Base-by-base conservation (phyloP, 64 coral and sea anemone species). In the Porites australiensis region DNA sequence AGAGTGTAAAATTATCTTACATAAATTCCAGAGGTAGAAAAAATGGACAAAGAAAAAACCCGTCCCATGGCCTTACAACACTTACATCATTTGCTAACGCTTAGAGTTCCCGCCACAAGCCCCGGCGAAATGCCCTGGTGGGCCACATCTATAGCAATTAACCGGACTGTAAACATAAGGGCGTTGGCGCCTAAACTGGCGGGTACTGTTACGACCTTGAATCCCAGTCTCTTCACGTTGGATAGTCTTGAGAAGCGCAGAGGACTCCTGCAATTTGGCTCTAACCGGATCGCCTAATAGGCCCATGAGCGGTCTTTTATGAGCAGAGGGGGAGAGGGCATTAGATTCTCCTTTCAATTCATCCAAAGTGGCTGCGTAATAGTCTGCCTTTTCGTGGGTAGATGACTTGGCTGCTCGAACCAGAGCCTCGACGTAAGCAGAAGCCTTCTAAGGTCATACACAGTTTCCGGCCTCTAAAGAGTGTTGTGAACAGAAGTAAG, bases 241-340 rank as follows among this genome's bases (percentile, higher is more conserved):
- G 18, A 51, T 72, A 87, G 46, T 66, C 45, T 89, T 89, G 15
- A 89, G 19, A 14, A 89, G 73, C 44, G 51, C 73, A 16, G 61
- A 44, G 11, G 72, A 1, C 53, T 89, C 87, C 57, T 89, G 71
- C 71, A 13, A 89, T n/a, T 89, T 89, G 58, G 72, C 87, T 74
- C 73, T 89, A 9, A 74, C 46, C 11, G 87, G 71, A 37, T 67
- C 75, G 13, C 55, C 88, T 19, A 78, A 54, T 14, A 79, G 61
- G 13, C 74, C 88, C 78, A 92, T 16, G 5, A 85, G 20, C n/a
- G 85, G 44, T 9, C 79, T 50, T 20, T 92, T 64, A 11, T 83
- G 27, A 8, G 1, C 20, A 5, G 1, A n/a, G 49, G 9, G 8
- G 3, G 44, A 49, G 5, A 91, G 50, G 22, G 16, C 13, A 50